Evolutionary conservation across 2,797 vertebrate genomes (phyloP).

Genomic region (Hippoglossus hippoglossus): DNA sequence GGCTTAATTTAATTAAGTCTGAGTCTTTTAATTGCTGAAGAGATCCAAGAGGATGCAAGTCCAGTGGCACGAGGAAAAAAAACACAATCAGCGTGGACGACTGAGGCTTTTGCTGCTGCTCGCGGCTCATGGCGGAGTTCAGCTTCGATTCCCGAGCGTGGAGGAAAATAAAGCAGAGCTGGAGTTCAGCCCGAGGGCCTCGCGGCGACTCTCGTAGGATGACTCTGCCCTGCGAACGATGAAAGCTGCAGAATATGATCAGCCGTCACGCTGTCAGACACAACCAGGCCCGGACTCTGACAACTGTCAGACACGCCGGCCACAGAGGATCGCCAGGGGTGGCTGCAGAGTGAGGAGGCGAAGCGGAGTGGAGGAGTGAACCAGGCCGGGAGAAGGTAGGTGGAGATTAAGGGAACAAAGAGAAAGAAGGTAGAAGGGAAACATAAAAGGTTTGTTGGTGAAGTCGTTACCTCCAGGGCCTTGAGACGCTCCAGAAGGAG

Average conservation of each 20-base stretch:
- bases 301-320: slow-evolving; percentile 49
- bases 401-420: slow-evolving; percentile 8
- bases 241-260: slow-evolving; percentile 45
- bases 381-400: slow-evolving; percentile 4
- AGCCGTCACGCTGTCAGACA: slow-evolving; percentile 68
- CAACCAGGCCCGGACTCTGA: slow-evolving; percentile 46
- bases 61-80: slow-evolving; percentile 37
- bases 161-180: slow-evolving; percentile 60
- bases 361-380: neutral
- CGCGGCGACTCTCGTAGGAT: slow-evolving; percentile 46
- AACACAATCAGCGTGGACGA: slow-evolving; percentile 43
- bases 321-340: slow-evolving; percentile 46
- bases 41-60: slow-evolving; percentile 54
- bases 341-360: slow-evolving; percentile 21
- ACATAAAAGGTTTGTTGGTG: neutral
- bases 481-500: slow-evolving; percentile 88
- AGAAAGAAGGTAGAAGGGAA: neutral
- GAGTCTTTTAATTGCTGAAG: slow-evolving; percentile 59
- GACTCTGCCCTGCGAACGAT: slow-evolving; percentile 49
- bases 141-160: slow-evolving; percentile 44
- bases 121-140: slow-evolving; percentile 19
- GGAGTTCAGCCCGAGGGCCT: slow-evolving; percentile 37
- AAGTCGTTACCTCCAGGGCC: slow-evolving; percentile 87
- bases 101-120: slow-evolving; percentile 33
- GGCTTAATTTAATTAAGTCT: slow-evolving; percentile 57